Evolutionary conservation across 2,113 vertebrate genomes (phyloP).

Genomic region (Indicator maculatus): DNA sequence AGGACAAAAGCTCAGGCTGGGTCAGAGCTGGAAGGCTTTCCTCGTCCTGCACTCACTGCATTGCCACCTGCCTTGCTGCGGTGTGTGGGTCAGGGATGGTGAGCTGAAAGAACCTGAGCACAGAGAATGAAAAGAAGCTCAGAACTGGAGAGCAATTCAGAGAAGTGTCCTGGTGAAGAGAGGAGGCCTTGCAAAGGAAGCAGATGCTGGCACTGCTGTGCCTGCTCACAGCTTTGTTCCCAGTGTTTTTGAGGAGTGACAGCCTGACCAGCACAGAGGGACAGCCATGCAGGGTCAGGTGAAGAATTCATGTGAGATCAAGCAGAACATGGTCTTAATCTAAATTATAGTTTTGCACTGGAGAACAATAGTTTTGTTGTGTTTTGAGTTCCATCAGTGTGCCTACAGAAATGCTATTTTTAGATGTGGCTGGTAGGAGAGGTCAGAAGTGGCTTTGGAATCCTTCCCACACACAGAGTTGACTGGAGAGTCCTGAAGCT

Average conservation of each 20-base stretch:
- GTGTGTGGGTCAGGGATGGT: no score
- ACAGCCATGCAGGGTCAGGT: not conserved
- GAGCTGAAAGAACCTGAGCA: no score
- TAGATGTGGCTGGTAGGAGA: not conserved
- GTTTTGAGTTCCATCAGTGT: not conserved
- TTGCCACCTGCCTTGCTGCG: not conserved
- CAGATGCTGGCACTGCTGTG: not conserved
- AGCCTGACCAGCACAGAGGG: rapidly evolving
- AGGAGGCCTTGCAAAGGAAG: not conserved
- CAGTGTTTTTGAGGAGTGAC: not conserved
- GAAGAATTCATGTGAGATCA: not conserved
- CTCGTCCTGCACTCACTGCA: not conserved
- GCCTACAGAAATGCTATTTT: not conserved
- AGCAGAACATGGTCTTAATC: not conserved
- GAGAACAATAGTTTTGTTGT: not conserved
- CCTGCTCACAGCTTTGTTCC: not conserved
- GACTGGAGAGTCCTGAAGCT: not conserved
- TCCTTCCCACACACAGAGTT: not conserved
- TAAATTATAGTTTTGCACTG: not conserved
- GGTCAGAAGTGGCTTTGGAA: not conserved
- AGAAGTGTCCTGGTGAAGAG: not conserved
- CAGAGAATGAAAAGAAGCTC: not conserved
- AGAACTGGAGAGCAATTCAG: not conserved
- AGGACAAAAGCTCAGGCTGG: rapidly evolving
- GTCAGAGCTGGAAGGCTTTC: no score